These are phyloP conservation scores for Bilobella aurantiaca DNA, from an alignment of 1,140 invertebrate species.

Conservation along the genomic window DNA sequence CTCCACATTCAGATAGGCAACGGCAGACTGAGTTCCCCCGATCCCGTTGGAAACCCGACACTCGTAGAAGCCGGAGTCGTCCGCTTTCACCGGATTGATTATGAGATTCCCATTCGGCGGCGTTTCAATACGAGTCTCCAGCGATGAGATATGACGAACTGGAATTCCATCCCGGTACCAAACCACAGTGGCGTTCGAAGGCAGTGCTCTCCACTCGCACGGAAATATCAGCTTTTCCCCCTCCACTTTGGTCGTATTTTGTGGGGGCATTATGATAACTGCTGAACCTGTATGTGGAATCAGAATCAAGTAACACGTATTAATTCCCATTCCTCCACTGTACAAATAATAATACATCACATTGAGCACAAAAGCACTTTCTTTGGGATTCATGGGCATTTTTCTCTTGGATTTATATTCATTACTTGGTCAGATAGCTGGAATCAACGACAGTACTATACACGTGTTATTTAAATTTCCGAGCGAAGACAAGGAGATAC, in stretches of 20 bases:
- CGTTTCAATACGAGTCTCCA: slow-evolving; percentile 48
- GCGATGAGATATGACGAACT: slow-evolving; percentile 26
- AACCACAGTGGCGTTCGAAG: slow-evolving; percentile 85
- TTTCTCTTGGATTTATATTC: too few relatives aligned
- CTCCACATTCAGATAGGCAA: slow-evolving; percentile 91
- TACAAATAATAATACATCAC: too few relatives aligned
- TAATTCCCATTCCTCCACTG: too few relatives aligned
- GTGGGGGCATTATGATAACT: slow-evolving; percentile 73
- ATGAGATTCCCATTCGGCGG: slow-evolving; percentile 73
- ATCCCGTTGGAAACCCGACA: slow-evolving; percentile 95
- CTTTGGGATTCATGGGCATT: too few relatives aligned
- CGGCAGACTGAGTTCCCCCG: slow-evolving; percentile 83
- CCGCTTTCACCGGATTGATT: slow-evolving; percentile 82
- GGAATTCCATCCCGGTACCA: slow-evolving; percentile 74
- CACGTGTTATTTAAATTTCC: too few relatives aligned
- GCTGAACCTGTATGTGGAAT: slow-evolving; percentile 80
- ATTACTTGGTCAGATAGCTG: too few relatives aligned
- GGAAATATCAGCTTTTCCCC: slow-evolving; percentile 86
- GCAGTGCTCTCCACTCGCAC: slow-evolving; percentile 88
- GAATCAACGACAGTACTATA: too few relatives aligned
- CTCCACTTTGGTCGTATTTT: slow-evolving; percentile 85
- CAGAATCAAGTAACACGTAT: too few relatives aligned
- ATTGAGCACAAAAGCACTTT: too few relatives aligned
- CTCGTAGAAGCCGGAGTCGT: slow-evolving; percentile 87
- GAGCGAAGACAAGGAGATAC: too few relatives aligned